phyloP scores from a whole-genome alignment of 2,888 invertebrate genomes.

The Cryptus viduatorius region DNA sequence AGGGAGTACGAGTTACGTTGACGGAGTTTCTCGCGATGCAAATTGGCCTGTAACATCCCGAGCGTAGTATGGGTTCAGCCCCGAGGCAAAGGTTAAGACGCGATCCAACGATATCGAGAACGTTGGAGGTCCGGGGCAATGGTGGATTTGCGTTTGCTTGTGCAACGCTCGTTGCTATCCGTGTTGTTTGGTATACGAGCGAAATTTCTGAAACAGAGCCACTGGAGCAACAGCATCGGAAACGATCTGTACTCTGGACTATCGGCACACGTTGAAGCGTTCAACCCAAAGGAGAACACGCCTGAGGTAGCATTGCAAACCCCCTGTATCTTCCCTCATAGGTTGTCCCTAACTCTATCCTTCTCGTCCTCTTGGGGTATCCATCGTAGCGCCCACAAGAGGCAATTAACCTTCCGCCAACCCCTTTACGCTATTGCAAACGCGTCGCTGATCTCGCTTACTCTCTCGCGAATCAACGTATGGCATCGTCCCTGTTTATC shows the following conservation, averaged over 20 bases:
- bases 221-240: constrained; percentile 64
- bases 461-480: constrained; percentile 58
- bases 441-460: constrained; percentile 65
- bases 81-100: constrained; percentile 76
- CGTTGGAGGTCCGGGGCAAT: too few species aligned
- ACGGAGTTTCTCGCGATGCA: constrained; percentile 73
- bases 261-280: constrained; percentile 52
- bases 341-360: constrained; percentile 49
- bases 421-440: constrained; percentile 74
- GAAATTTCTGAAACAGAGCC: constrained; percentile 32
- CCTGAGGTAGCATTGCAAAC: constrained; percentile 47
- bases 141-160: constrained; percentile 71
- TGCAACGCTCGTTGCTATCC: constrained; percentile 5
- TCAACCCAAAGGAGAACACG: constrained; percentile 44
- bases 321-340: constrained; percentile 42
- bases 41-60: constrained; percentile 73
- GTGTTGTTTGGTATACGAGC: not conserved
- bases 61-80: constrained; percentile 68
- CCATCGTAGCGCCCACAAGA: constrained; percentile 78
- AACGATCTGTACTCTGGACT: constrained; percentile 19
- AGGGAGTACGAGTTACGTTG: not conserved
- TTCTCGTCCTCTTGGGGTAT: constrained; percentile 74
- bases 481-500: constrained; percentile 51
- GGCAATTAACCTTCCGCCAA: constrained; percentile 83
- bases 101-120: constrained; percentile 65